Evolutionary conservation across 2,797 vertebrate species (phyloP).

Genomic region (Sandelia bainsii): DNA sequence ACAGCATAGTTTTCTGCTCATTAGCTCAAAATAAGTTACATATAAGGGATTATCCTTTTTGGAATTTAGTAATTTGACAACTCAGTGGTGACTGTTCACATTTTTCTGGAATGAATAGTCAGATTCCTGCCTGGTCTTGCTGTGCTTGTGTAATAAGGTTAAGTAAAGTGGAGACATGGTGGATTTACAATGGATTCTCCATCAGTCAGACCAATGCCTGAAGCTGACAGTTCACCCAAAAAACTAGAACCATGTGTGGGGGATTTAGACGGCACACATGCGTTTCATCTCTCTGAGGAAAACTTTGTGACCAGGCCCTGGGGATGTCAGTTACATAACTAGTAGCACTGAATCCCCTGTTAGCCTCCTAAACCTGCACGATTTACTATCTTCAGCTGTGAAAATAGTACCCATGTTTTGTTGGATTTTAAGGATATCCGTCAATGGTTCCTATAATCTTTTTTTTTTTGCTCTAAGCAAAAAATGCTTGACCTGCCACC

Average conservation of each 20-base stretch:
- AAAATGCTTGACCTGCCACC: slow-evolving; percentile 45
- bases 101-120: slow-evolving; percentile 11
- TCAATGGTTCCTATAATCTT: slow-evolving; percentile 39
- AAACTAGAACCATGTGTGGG: slow-evolving; percentile 78
- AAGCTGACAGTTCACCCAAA: slow-evolving; percentile 61
- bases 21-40: slow-evolving; percentile 13
- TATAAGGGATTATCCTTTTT: slow-evolving; percentile 26
- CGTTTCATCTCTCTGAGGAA: slow-evolving; percentile 65
- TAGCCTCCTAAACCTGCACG: slow-evolving; percentile 25
- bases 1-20: background rate
- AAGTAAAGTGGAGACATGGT: slow-evolving; percentile 51
- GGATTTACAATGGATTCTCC: slow-evolving; percentile 61
- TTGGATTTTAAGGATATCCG: slow-evolving; percentile 51
- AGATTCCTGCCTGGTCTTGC: slow-evolving; percentile 40
- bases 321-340: slow-evolving; percentile 74
- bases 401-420: slow-evolving; percentile 68
- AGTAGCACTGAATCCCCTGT: slow-evolving; percentile 25
- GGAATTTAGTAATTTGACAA: slow-evolving; percentile 41
- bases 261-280: slow-evolving; percentile 74
- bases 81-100: slow-evolving; percentile 16
- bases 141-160: slow-evolving; percentile 63
- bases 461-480: slow-evolving; percentile 19
- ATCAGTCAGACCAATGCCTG: slow-evolving; percentile 63
- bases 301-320: slow-evolving; percentile 44
- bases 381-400: slow-evolving; percentile 67